A percentile compares a stretch with the other conserved stretches of the same genome.
Conservation (phyloP, 2,797 vertebrate species). For the Erithacus rubecula region DNA sequence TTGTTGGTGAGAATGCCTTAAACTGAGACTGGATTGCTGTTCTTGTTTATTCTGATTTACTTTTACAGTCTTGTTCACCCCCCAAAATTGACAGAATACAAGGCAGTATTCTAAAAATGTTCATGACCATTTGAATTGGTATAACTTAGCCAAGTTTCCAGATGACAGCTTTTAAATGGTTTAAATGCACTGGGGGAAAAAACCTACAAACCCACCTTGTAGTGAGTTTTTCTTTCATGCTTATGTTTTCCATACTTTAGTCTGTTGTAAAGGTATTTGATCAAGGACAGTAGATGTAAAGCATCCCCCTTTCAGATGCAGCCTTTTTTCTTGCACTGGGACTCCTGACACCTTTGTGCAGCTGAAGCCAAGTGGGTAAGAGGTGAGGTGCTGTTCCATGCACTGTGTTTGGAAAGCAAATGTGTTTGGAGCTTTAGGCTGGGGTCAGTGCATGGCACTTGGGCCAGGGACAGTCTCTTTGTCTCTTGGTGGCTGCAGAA, state of each 20-base stretch:
- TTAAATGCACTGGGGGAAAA: neutral
- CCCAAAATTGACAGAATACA: neutral
- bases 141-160: neutral
- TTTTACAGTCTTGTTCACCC: neutral
- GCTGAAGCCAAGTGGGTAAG: neutral
- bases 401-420: neutral
- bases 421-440: neutral
- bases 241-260: neutral
- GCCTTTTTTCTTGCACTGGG: neutral
- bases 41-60: neutral
- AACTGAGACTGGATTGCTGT: neutral
- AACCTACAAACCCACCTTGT: neutral
- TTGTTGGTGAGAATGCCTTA: neutral
- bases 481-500: neutral
- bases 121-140: neutral
- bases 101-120: neutral
- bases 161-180: neutral
- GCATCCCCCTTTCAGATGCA: neutral
- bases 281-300: neutral
- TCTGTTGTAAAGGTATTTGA: neutral
- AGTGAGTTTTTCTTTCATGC: neutral
- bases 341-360: neutral
- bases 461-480: neutral
- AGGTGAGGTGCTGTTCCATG: neutral
- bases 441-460: rapidly evolving